Evolutionary conservation across 2,797 vertebrate species (phyloP), one percentile per base, ranked within the genome.

Genomic region (Bovichtus variegatus): DNA sequence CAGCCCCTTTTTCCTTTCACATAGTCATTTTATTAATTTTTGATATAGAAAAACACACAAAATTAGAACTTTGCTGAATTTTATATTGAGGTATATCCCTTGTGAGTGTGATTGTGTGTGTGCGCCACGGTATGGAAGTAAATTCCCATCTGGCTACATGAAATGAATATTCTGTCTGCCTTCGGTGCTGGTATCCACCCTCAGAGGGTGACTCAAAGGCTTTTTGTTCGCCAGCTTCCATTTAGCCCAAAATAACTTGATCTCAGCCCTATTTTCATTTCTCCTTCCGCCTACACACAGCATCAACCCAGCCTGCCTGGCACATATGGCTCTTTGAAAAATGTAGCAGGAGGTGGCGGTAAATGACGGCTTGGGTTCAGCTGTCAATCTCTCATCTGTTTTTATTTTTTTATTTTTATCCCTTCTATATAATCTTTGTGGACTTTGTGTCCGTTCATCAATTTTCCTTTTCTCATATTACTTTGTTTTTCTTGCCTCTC

Each of bases 231-330:
- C 84, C 82, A 80, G 87, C 83, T 93, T 94, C 90, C 89, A 93
- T 92, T 85, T 84, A 89, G 90, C 91, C 86, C 60, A 92, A 93
- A 95, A 95, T 95, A 95, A 90, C 90, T 90, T 90, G 90, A 92
- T 92, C 90, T 90, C 80, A 91, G 87, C 82, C 87, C 89, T 89
- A 91, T 91, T 92, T 91, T 90, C 85, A 91, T 90, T 91, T 79
- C 84, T 92, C 80, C 79, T 82, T 81, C 90, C 84, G 67, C 93
- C 93, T 83, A 91, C 92, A 91, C 86, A 64, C 86, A 81, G 84
- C 86, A 80, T 85, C 88, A 82, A 80, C 71, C 75, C 82, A 86
- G 86, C 82, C 84, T 84, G 82, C 82, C 62, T 83, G 81, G 61
- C 74, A 76, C 85, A 87, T 78, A 86, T 81, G 66, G 65, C 73